Evolutionary conservation across 2,888 invertebrate genomes (phyloP).

Genomic region (Lithophane leautieri): DNA sequence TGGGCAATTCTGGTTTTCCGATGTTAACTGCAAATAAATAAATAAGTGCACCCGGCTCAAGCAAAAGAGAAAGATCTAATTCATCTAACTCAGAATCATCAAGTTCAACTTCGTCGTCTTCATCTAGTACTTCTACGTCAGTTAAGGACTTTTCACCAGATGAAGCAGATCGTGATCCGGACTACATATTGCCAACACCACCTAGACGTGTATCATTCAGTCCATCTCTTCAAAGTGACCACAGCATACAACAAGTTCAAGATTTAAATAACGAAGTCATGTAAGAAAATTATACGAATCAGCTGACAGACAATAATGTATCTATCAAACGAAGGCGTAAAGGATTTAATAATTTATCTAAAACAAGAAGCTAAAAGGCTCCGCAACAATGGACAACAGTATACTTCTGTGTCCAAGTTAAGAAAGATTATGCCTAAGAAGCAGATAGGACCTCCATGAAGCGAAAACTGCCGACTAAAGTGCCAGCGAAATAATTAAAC

Average conservation of each 20-base stretch:
- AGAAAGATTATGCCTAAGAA: slow-evolving; percentile 33
- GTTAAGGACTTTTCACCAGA: slow-evolving; percentile 43
- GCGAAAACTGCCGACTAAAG: slow-evolving; percentile 51
- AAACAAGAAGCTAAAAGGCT: slow-evolving; percentile 24
- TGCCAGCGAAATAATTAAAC: slow-evolving; percentile 56
- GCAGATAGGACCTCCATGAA: slow-evolving; percentile 41
- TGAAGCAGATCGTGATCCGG: slow-evolving; percentile 42
- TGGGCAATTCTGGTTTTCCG: too few species aligned
- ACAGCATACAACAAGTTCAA: slow-evolving; percentile 20
- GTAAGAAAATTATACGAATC: slow-evolving; percentile 24
- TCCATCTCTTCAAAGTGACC: slow-evolving; percentile 26
- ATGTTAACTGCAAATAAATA: too few species aligned
- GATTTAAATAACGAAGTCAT: slow-evolving; percentile 14
- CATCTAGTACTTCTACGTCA: slow-evolving; percentile 42
- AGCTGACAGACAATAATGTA: not conserved
- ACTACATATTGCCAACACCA: slow-evolving; percentile 36
- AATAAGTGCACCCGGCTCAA: slow-evolving; percentile 35
- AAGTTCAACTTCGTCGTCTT: slow-evolving; percentile 27
- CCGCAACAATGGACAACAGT: slow-evolving; percentile 15
- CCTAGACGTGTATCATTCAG: slow-evolving; percentile 41
- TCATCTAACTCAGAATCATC: slow-evolving; percentile 45
- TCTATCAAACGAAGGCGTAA: slow-evolving; percentile 38
- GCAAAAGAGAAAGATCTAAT: slow-evolving; percentile 43
- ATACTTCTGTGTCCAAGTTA: not conserved
- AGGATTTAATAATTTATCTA: slow-evolving; percentile 11